Conservation (phyloP, 2,797 vertebrate genomes). For the Phataginus tricuspis region DNA sequence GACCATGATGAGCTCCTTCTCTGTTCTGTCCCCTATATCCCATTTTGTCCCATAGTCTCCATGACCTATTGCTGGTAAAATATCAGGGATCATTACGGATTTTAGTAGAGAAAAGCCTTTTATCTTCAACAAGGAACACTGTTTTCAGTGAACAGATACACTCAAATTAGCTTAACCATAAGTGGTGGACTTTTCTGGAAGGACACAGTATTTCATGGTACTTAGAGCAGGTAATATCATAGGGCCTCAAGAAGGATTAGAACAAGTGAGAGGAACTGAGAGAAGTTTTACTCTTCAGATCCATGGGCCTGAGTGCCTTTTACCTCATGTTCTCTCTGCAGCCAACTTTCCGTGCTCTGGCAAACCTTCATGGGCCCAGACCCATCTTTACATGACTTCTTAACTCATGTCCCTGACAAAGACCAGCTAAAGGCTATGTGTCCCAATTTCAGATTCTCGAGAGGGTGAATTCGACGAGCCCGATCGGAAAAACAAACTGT, state of each 20-base stretch:
- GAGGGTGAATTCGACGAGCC: not conserved
- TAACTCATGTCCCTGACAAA: not conserved
- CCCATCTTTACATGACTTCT: not conserved
- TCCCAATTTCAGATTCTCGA: not conserved
- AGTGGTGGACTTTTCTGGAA: not conserved
- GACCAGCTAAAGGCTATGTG: not conserved
- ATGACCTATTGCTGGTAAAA: not conserved
- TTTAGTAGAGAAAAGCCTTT: not conserved
- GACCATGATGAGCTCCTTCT: not conserved
- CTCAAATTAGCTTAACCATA: not conserved
- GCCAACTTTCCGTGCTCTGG: not conserved
- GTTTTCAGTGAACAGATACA: not conserved
- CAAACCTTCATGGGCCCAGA: not conserved
- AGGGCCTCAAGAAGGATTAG: not conserved
- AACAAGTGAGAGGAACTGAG: not conserved
- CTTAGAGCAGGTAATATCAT: not conserved
- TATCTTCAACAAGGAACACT: not conserved
- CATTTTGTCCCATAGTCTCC: not conserved
- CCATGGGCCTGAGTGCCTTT: not conserved
- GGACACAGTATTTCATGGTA: not conserved
- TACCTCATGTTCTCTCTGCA: not conserved
- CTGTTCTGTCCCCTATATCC: not conserved
- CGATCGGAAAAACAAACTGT: not conserved
- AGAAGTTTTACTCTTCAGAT: not conserved
- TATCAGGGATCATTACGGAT: not conserved